Evolutionary conservation across 2,888 invertebrate genomes (phyloP), one percentile per base, ranked within the genome.

Genomic region (Heliconius cydno): DNA sequence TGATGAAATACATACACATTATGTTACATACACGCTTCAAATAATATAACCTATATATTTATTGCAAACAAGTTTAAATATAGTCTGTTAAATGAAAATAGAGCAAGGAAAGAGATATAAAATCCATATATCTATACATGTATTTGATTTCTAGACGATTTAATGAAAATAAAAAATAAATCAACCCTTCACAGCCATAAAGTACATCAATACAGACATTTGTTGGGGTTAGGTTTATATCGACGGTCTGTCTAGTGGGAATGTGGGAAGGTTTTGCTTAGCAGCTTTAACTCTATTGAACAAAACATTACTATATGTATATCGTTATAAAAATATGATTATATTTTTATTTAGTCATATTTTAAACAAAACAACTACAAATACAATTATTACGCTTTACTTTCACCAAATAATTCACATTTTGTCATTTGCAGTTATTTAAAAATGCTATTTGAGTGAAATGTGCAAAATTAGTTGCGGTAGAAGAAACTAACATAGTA

Each of bases 161-260:
- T 41, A 28, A 38, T 65, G 30, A 75, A 66, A 46, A 65, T 65
- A 75, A 75, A 46, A 66, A 75, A 75, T 46, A 75, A 63, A 75
- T 65, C 75, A 75, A 75, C 75, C 75, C 75, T 41, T 70, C 41
- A 65, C 65, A 63, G 28, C 28, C 38, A 41, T 75, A 38, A 75
- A 65, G 65, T 65, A 66, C 41, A 60, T 75, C 65, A 75, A 65
- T 75, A 75, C 65, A 65, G 38, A 75, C 41, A 75, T 65, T 75
- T 75, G 65, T 65, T 46, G 38, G 75, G 75, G 74, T 65, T 75
- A 75, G 41, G 41, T 65, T 63, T 75, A 66, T 66, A 75, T 30
- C 41, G 41, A 41, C 41, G 65, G 65, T 66, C 41, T 60, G 73
- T 60, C n/a, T 73, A 28, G 60, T 63, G 41, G 74, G 63, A 28